These are phyloP conservation scores for Hippolais icterina DNA, from an alignment of 2,113 vertebrate species.

Conservation along the genomic window DNA sequence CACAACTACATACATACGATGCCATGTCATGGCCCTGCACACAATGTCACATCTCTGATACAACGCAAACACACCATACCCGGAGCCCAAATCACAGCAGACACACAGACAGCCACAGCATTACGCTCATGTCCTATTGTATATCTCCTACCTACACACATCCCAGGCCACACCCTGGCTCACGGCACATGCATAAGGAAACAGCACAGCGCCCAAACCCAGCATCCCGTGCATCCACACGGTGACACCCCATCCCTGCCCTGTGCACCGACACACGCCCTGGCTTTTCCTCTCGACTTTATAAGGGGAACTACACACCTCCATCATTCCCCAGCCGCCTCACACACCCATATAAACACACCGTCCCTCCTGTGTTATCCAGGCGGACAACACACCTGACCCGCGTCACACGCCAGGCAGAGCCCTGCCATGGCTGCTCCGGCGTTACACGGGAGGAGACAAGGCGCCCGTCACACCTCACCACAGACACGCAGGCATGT, in stretches of 20 bases:
- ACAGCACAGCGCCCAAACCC: not conserved
- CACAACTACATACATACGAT: not conserved
- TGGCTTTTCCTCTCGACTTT: not conserved
- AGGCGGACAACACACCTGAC: not conserved
- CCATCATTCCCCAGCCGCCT: not conserved
- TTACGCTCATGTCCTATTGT: rapidly evolving
- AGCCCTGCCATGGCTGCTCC: not conserved
- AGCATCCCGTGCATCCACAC: not conserved
- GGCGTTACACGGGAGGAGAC: not conserved
- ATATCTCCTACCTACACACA: not conserved
- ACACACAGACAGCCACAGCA: rapidly evolving
- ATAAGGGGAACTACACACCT: not conserved
- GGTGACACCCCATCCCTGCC: not conserved
- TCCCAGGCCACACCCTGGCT: not conserved
- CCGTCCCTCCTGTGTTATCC: not conserved
- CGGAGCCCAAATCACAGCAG: not conserved
- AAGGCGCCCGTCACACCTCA: not conserved
- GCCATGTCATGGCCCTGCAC: not conserved
- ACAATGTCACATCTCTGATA: not conserved
- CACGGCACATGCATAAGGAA: not conserved
- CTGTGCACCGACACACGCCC: not conserved
- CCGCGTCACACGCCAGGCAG: not conserved
- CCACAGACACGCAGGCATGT: not conserved
- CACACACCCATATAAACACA: not conserved
- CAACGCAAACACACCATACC: not conserved